phyloP scores from a whole-genome alignment of 1,140 invertebrate genomes.

The Pentalonia nigronervosa region DNA sequence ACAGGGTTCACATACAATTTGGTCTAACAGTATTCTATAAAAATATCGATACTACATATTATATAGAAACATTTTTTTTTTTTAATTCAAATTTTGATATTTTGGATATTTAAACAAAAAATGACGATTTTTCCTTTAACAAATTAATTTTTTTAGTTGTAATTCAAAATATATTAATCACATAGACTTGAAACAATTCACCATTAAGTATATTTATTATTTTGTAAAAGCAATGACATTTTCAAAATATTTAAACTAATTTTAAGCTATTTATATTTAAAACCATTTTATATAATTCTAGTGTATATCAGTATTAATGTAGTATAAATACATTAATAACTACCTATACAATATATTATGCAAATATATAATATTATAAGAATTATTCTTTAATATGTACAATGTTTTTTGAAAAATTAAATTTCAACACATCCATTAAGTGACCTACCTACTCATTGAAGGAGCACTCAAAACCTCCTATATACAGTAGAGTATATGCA shows the following conservation, averaged over 20 bases:
- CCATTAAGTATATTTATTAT: no score
- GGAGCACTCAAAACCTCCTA: neutral
- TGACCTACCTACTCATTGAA: neutral
- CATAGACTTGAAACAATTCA: no score
- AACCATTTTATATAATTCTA: neutral
- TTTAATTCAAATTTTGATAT: no score
- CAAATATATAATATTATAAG: neutral
- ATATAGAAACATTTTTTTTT: no score
- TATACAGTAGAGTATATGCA: no score
- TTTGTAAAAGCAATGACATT: neutral
- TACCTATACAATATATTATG: neutral
- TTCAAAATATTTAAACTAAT: neutral
- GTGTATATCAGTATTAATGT: neutral
- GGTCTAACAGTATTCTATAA: no score
- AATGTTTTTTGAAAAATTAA: neutral
- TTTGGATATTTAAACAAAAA: no score
- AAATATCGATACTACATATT: no score
- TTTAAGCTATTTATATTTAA: neutral
- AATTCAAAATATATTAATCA: no score
- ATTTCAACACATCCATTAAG: neutral
- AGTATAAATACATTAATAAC: neutral
- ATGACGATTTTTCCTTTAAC: no score
- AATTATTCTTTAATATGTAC: neutral
- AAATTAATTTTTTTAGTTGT: no score
- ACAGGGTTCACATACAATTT: no score